Base-by-base conservation (phyloP, 2,113 vertebrate species). In the Eulemur macaco region DNA sequence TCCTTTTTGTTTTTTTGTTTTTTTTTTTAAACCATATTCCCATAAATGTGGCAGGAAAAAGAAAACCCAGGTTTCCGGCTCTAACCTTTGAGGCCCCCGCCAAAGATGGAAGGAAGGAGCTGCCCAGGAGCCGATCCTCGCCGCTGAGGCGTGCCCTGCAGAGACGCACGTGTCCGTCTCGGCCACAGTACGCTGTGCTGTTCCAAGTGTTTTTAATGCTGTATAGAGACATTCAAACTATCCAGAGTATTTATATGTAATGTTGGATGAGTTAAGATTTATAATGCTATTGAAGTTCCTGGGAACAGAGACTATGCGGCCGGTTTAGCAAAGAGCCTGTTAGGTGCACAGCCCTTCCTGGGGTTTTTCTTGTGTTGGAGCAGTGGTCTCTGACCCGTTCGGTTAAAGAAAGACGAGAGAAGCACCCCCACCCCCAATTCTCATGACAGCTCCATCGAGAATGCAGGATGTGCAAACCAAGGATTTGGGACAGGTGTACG, bases 1-100 rank as follows among this genome's bases (percentile, higher is more conserved):
- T 74, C 14, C 87, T 47, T 27, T 86, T 56, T 50, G 50, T 50
- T 20, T 20, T 20, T 39, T 39, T 50, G 1, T 23, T 20, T 69
- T 37, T 95, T 89, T 82, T 96, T 9, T 94, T 95, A 97, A 84
- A 58, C 90, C 97, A 96, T 23, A 96, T 91, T 27, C 74, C 89
- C 92, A 21, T 81, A 95, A 56, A 76, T 94, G 92, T 80, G 86
- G 94, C 91, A 96, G 96, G 98, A 98, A 97, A 96, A 34, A 5
- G 83, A 98, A 97, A 95, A 86, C 78, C 8, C 98, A 8, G 15
- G 97, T 97, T 66, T 98, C 95, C 76, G 95, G 73, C 74, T 97
- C 98, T 66, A 94, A 97, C 13, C 96, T 98, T 76, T 99, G 97
- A 99, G 54, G 37, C 76, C 93, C 86, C 76, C 12, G 95, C 95